Evolutionary conservation across 2,888 invertebrate species (phyloP), one percentile per base, ranked within the genome.

Genomic region (Rugalucina vietnamica): DNA sequence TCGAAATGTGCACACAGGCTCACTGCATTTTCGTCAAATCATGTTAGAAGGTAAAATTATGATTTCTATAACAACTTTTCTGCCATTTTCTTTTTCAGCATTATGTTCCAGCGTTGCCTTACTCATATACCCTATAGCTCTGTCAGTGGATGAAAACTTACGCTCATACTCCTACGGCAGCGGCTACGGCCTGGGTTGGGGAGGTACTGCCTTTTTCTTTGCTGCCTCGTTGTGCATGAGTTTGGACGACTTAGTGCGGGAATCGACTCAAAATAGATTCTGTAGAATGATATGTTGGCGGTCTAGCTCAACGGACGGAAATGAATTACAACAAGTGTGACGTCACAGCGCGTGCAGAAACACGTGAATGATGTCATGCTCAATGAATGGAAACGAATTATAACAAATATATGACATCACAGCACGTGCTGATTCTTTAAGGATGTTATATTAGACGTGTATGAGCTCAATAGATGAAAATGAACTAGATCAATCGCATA

Each of bases 181-280:
- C 74, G 94, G 94, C 21, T 95, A 94, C 87, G 92, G 92, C 39
- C 91, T 94, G 12, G 94, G 94, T n/a, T 95, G 95, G 94, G 94
- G 92, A 32, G 93, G 93, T 37, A 91, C 94, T 54, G 90, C 93
- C 79, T 93, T 93, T 90, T 94, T 94, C 87, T 90, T 93, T 57
- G 90, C 91, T 65, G 91, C 94, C 21, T 91, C 94, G 27, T 87
- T 94, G 24, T 94, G 93, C 85, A 94, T 94, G 93, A 93, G 92
- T 81, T 79, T 94, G 57, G 94, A 94, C 85, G 93, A 94, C 77
- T 82, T 93, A 39, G 92, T 94, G 54, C 88, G 93, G 18, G 92
- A 93, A 86, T 91, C 92, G 34, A 88, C 91, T 29, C 90, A 91
- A 71, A 89, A 92, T 71, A 90, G 90, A 83, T 92, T 91, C 54